Conservation (phyloP, 2,113 vertebrate genomes). For the Macrotis lagotis region DNA sequence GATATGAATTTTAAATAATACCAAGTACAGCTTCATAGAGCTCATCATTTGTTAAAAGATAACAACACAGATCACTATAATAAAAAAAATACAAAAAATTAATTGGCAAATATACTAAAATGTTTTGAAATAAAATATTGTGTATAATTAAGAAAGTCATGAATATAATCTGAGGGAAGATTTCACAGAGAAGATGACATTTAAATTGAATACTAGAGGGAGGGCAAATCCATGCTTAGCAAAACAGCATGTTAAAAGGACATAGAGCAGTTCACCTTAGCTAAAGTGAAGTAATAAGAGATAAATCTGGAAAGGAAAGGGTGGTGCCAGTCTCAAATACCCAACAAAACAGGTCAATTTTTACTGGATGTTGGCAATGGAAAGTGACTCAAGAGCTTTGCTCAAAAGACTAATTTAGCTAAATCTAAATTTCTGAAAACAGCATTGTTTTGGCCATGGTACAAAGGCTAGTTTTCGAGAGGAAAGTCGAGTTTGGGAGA, state of each 20-base stretch:
- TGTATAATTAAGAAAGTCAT: background rate
- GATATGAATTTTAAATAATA: background rate
- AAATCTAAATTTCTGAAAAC: background rate
- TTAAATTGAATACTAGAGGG: background rate
- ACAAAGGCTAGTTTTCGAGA: background rate
- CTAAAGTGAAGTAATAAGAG: too few species aligned
- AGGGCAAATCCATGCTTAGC: background rate
- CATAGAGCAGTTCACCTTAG: background rate
- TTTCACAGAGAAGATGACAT: background rate
- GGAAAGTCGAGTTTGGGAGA: background rate
- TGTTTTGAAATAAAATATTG: background rate
- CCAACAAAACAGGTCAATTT: background rate
- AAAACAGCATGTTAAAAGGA: background rate
- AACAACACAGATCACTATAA: background rate
- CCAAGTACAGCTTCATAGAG: background rate
- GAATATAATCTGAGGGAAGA: background rate
- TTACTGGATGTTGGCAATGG: background rate
- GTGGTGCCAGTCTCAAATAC: background rate
- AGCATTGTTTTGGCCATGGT: background rate
- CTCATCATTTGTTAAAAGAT: background rate
- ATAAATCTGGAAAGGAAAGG: too few species aligned
- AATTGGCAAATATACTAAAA: background rate
- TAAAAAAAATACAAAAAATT: background rate
- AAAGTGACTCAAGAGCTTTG: background rate
- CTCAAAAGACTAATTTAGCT: background rate